These are phyloP conservation scores for Tenualosa thibaudeaui DNA, from an alignment of 2,797 vertebrate species.

Conservation along the genomic window DNA sequence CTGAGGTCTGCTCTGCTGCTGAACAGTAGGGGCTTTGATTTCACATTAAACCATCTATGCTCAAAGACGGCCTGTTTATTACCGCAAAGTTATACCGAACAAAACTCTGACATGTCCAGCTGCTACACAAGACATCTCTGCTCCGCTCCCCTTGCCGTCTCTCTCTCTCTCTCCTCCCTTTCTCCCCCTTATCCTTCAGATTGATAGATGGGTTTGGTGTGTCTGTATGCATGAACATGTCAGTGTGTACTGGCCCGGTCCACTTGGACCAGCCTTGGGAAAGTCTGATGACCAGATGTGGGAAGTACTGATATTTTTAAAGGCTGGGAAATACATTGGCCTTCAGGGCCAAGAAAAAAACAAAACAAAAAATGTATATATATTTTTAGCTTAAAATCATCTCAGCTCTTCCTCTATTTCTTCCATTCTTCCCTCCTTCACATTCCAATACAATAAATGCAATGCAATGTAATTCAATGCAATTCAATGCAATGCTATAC, in stretches of 20 bases:
- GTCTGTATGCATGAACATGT: slow-evolving; percentile 45
- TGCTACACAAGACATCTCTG: neutral
- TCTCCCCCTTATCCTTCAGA: slow-evolving; percentile 24
- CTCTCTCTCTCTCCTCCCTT: neutral
- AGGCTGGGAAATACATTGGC: slow-evolving; percentile 62
- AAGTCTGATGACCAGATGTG: slow-evolving; percentile 72
- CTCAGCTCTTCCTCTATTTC: neutral
- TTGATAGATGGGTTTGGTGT: slow-evolving; percentile 53
- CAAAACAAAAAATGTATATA: neutral
- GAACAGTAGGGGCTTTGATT: slow-evolving; percentile 22
- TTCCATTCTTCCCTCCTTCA: neutral
- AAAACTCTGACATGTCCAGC: neutral
- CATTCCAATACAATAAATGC: too few species aligned
- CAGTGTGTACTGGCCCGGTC: slow-evolving; percentile 31
- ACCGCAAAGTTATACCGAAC: neutral
- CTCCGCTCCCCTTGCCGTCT: slow-evolving; percentile 29
- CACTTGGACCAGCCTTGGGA: slow-evolving; percentile 57
- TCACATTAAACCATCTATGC: neutral
- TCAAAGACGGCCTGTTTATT: neutral
- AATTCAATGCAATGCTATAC: too few species aligned
- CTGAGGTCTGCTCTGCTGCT: slow-evolving; percentile 33
- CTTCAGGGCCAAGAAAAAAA: slow-evolving; percentile 23
- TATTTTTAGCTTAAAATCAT: neutral
- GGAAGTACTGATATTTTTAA: slow-evolving; percentile 53
- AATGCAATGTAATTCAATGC: too few species aligned